Base-by-base conservation (phyloP, 2,888 invertebrate species). In the Drosophila sordidula region DNA sequence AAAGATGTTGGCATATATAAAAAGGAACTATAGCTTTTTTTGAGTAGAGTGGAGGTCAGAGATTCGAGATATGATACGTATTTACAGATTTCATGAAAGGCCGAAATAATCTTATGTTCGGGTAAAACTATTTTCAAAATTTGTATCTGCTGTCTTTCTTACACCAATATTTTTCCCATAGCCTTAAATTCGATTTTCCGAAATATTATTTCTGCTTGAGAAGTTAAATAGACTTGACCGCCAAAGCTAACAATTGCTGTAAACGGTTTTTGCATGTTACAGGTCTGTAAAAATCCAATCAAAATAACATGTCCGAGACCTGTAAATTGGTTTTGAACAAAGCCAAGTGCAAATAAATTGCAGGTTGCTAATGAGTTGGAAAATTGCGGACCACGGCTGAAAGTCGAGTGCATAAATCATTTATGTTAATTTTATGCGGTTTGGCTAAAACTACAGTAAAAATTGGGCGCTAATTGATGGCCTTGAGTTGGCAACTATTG, bases 321-420 rank as follows among this genome's bases (percentile, higher is more conserved):
- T 62, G 69, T n/a, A 50, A 69, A 66, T 50, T 52, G 45, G 38
- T 59, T 44, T 29, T 6, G 12, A 26, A 14, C 71, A 70, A 64
- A 69, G 56, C 69, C 70, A 83, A 73, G 54, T 70, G 63, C 66
- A 69, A 32, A 45, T 52, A 83, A 80, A 74, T 56, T 77, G 56
- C 62, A 67, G 46, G 44, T 50, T 59, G 65, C 68, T 81, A 85
- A 87, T 82, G 75, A 78, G 79, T 70, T 85, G 79, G 67, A 81
- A 83, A 87, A 87, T 87, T 83, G 68, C 59, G 70, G 55, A 70
- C 45, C 66, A 52, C 44, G 47, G 42, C 54, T 52, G 54, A 29
- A 59, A 62, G 66, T 66, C 45, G 73, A 81, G 65, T 78, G 63
- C 70, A 87, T 82, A 75, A 84, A 85, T 85, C 64, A 87, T 78